phyloP scores from a whole-genome alignment of 2,113 vertebrate genomes.

The Myotis davidii region DNA sequence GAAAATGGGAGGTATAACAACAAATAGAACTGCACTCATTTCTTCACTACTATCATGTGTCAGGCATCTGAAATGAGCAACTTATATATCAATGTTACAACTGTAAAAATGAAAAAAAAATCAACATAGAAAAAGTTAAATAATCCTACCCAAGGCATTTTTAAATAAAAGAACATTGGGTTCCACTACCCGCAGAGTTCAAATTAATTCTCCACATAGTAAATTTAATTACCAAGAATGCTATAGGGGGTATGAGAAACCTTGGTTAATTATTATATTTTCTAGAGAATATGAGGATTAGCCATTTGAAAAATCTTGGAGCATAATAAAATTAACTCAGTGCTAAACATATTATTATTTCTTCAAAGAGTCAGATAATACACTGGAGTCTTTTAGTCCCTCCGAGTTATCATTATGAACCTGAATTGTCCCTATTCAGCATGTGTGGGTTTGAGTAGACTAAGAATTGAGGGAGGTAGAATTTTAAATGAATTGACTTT shows the following conservation, averaged over 20 bases:
- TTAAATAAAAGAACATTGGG: slow-evolving; percentile 48
- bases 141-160: slow-evolving; percentile 36
- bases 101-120: not conserved
- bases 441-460: not conserved
- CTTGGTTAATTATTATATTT: slow-evolving; percentile 66
- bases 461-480: not conserved
- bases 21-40: not conserved
- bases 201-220: slow-evolving; percentile 62
- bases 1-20: not conserved
- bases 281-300: slow-evolving; percentile 43
- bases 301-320: slow-evolving; percentile 48
- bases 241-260: slow-evolving; percentile 49
- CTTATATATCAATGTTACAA: not conserved
- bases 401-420: not conserved
- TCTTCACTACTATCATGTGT: not conserved
- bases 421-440: slow-evolving; percentile 4
- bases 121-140: slow-evolving; percentile 32
- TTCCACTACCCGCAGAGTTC: slow-evolving; percentile 7
- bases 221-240: slow-evolving; percentile 71
- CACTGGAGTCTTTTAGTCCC: not conserved
- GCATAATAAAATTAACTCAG: slow-evolving; percentile 48
- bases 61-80: not conserved
- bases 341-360: not conserved
- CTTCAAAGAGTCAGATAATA: slow-evolving; percentile 30
- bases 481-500: slow-evolving; percentile 49